Percentiles rank a stretch among this genome's conserved stretches.
phyloP scores from a whole-genome alignment of 1,140 invertebrate species.

The Drosophila gunungcola region DNA sequence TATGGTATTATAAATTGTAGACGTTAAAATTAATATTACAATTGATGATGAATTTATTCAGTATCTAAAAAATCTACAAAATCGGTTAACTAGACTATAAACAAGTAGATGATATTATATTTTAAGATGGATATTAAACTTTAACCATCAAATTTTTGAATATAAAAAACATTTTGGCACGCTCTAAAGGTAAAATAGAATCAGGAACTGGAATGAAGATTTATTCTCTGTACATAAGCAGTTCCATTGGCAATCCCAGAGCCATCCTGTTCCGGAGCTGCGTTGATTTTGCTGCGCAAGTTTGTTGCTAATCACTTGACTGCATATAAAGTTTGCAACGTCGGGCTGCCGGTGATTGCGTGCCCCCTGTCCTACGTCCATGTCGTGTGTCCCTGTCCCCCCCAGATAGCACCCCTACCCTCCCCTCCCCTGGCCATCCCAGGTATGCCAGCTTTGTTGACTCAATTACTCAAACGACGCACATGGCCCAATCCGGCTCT shows the following conservation, averaged over 20 bases:
- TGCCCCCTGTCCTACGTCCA: constrained; percentile 28
- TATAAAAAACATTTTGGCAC: too few relatives aligned
- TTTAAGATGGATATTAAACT: too few relatives aligned
- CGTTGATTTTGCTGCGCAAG: constrained; percentile 77
- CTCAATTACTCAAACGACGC: constrained; percentile 76
- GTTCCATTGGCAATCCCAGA: constrained; percentile 13
- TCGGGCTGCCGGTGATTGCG: constrained; percentile 67
- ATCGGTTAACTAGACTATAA: too few relatives aligned
- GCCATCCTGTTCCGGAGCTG: constrained; percentile 54
- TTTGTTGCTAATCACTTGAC: constrained; percentile 80
- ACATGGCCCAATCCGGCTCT: constrained; percentile 31
- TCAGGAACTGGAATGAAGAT: too few relatives aligned
- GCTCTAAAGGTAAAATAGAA: too few relatives aligned
- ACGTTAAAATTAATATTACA: too few relatives aligned
- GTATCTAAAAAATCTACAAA: too few relatives aligned
- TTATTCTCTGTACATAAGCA: neutral
- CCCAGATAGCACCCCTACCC: neutral
- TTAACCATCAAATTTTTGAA: too few relatives aligned
- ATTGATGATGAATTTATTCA: too few relatives aligned
- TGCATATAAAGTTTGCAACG: constrained; percentile 72
- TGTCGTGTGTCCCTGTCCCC: constrained; percentile 1
- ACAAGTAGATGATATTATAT: too few relatives aligned
- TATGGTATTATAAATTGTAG: too few relatives aligned
- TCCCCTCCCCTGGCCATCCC: neutral
- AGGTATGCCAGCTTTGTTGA: constrained; percentile 64